Evolutionary conservation across 2,888 invertebrate species (phyloP), one percentile per base, ranked within the genome.

Genomic region (Mantis religiosa): DNA sequence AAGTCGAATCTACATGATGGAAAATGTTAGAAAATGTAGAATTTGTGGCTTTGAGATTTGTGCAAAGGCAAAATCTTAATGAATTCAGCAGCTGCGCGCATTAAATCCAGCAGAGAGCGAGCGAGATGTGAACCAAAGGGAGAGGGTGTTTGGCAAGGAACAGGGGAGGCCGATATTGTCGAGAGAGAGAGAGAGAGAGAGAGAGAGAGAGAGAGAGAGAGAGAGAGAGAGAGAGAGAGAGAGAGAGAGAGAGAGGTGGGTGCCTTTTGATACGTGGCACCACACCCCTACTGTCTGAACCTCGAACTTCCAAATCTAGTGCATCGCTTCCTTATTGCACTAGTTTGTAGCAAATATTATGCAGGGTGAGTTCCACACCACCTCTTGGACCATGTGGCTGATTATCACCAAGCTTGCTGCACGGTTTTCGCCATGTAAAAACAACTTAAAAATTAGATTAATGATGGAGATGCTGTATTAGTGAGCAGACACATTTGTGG

Each of bases 61-160:
- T 87, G 87, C 82, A 82, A 30, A 82, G 82, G 87, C 87, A 82
- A 87, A 87, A 87, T 87, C 87, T 87, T 87, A 87, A 87, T 87
- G 87, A 87, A 87, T 87, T 87, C 87, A 87, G 87, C 87, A 87
- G 87, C 87, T 87, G 87, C 87, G 81, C 87, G n/a, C 87, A 87
- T 87, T 87, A 87, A 87, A 87, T 87, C 82, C 27, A 82, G 25
- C 87, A 81, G 87, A 87, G 28, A 84, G 54, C 15, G 20, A 71
- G 25, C 54, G 41, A 41, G 41, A 41, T 41, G 54, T 71, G 54
- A 71, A 71, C 54, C 54, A 82, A 71, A 82, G 28, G 87, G 54
- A 87, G 28, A 84, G 41, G 41, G 41, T 41, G 41, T 41, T 41
- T 41, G 41, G 41, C 41, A 41, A 41, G 41, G 41, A 41, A 41